Conservation (phyloP, 2,888 invertebrate species). For the Synanthedon vespiformis region DNA sequence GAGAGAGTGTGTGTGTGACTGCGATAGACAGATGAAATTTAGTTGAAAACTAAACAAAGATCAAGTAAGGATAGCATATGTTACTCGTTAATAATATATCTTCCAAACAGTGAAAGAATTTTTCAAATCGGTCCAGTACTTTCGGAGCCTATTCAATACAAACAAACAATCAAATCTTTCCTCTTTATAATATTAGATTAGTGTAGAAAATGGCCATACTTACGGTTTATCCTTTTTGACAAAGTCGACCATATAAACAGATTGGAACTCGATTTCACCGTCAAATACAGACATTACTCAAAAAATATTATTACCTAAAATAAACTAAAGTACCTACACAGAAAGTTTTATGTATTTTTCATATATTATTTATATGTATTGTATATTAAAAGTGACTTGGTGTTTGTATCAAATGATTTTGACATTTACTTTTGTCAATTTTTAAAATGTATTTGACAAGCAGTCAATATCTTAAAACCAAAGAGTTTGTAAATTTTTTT, state of each 20-base stretch:
- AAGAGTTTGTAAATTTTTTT: too few relatives aligned
- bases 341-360: neutral
- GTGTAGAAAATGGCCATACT: slow-evolving; percentile 16
- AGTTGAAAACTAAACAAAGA: too few relatives aligned
- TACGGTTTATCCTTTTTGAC: slow-evolving; percentile 43
- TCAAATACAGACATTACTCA: slow-evolving; percentile 54
- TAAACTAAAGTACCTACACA: slow-evolving; percentile 5
- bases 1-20: too few relatives aligned
- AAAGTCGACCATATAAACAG: slow-evolving; percentile 52
- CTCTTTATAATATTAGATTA: too few relatives aligned
- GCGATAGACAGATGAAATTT: too few relatives aligned
- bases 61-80: too few relatives aligned
- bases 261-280: slow-evolving; percentile 54
- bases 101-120: too few relatives aligned
- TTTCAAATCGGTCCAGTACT: too few relatives aligned
- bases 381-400: slow-evolving; percentile 6
- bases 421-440: neutral
- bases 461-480: too few relatives aligned
- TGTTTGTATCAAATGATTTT: slow-evolving; percentile 1
- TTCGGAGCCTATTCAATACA: too few relatives aligned
- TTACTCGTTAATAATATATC: too few relatives aligned
- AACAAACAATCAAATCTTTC: too few relatives aligned
- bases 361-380: slow-evolving; percentile 7
- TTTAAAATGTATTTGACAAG: neutral
- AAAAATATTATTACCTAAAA: neutral